Evolutionary conservation across 2,113 vertebrate species (phyloP), one percentile per base, ranked within the genome.

Genomic region (Xyliphius kryptos): DNA sequence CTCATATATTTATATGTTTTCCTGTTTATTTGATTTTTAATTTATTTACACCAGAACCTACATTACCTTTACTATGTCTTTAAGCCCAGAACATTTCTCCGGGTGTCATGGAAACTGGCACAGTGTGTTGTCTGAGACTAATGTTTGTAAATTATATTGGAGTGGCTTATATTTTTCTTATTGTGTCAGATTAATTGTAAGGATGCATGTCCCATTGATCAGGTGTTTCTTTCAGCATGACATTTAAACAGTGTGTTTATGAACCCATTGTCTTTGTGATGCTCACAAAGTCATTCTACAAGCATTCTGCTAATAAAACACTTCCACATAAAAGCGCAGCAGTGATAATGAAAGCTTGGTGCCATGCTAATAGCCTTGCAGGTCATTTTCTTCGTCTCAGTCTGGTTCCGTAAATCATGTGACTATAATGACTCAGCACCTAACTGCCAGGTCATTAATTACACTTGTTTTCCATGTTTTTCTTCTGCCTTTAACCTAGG

Each of bases 41-140:
- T 46, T 46, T 46, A 46, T 46, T 46, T 15, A 6, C 6, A 6
- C 6, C 40, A 41, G 40, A 41, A 12, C 13, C 13, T 12, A 41
- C 13, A 14, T 38, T 41, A 37, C 32, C 17, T 15, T n/a, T 21
- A 3, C 12, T 15, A 26, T 20, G n/a, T 21, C 13, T 37, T 43
- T 20, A 14, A 53, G 61, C 15, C 64, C 20, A 71, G 68, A 71
- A 71, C 68, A 68, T 74, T 71, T 68, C 21, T 2, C 64, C 21
- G 38, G 64, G 56, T 74, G 73, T 64, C 73, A 74, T 74, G 68
- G 68, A 71, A 68, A 71, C 65, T 26, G 56, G 55, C 61, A 51
- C 64, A 52, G n/a, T 15, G 19, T 47, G 65, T 41, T 17, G 61
- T 65, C 60, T 43, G 68, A 59, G 66, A 60, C 53, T 52, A 65